Conservation (phyloP, 2,113 vertebrate genomes). For the Nematolebias whitei region DNA sequence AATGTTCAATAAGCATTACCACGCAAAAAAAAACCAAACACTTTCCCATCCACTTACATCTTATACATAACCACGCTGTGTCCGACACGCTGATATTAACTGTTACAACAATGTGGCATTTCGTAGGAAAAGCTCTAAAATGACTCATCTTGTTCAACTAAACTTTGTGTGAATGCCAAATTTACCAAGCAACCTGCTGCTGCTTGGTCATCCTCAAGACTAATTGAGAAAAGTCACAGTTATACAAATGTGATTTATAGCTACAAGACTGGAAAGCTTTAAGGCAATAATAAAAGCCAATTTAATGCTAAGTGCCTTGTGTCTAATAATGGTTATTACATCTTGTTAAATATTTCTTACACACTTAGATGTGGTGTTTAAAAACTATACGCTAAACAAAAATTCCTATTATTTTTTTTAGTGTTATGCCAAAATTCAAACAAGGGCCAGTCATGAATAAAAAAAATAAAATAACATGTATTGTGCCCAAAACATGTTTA, state of each 20-base stretch:
- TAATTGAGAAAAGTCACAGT: background rate
- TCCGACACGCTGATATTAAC: background rate
- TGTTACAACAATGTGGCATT: no score
- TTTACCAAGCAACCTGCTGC: background rate
- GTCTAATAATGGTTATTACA: no score
- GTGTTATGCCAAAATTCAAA: no score
- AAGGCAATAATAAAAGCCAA: background rate
- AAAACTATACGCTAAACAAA: no score
- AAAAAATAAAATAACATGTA: no score
- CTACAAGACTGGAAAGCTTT: background rate
- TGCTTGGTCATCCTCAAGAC: background rate
- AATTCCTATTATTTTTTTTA: no score
- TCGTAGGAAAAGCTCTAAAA: background rate
- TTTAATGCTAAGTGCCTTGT: no score
- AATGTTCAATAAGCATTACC: background rate
- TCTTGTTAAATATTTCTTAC: no score
- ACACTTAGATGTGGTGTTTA: no score
- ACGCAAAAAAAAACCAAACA: background rate
- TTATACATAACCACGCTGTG: background rate
- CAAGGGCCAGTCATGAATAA: no score
- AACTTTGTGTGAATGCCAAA: background rate
- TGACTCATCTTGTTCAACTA: background rate
- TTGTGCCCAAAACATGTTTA: no score
- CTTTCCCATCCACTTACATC: background rate
- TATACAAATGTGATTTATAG: background rate